phyloP scores from a whole-genome alignment of 2,113 vertebrate species.

The Xyliphius kryptos region DNA sequence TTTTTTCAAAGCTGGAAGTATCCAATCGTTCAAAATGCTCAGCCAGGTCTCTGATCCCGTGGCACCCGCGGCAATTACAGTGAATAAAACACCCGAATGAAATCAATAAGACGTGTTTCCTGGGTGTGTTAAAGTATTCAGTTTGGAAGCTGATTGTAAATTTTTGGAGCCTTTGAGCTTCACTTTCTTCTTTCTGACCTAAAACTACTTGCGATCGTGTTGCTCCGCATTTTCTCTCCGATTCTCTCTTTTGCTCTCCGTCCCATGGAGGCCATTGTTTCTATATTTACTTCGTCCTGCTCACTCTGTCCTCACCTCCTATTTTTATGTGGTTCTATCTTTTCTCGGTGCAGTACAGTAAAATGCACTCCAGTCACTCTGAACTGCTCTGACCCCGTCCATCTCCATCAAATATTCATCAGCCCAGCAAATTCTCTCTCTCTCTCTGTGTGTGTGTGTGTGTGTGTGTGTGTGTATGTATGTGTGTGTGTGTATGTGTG shows the following conservation, averaged over 20 bases:
- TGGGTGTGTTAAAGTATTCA: too few relatives aligned
- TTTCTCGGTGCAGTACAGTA: not conserved
- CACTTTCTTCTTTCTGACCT: too few relatives aligned
- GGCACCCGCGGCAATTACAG: too few relatives aligned
- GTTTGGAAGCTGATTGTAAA: too few relatives aligned
- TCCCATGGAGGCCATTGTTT: not conserved
- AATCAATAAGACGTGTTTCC: too few relatives aligned
- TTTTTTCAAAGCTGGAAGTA: too few relatives aligned
- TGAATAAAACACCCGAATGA: too few relatives aligned
- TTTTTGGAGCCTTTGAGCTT: too few relatives aligned
- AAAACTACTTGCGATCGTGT: too few relatives aligned
- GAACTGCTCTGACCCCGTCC: not conserved
- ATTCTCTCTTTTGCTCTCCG: not conserved
- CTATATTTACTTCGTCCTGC: not conserved
- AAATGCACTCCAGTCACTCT: not conserved
- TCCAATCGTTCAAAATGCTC: too few relatives aligned
- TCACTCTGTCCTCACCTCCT: not conserved
- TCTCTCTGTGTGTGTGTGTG: slow-evolving; percentile 15
- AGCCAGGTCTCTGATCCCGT: too few relatives aligned
- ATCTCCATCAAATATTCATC: not conserved
- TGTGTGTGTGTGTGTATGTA: slow-evolving; percentile 33
- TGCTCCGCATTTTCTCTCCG: too few relatives aligned
- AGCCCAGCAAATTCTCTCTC: not conserved
- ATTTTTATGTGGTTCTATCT: not conserved
- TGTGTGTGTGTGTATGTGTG: slow-evolving; percentile 28